These are phyloP conservation scores for Pipistrellus nathusii DNA, from an alignment of 2,797 vertebrate genomes.

Conservation along the genomic window DNA sequence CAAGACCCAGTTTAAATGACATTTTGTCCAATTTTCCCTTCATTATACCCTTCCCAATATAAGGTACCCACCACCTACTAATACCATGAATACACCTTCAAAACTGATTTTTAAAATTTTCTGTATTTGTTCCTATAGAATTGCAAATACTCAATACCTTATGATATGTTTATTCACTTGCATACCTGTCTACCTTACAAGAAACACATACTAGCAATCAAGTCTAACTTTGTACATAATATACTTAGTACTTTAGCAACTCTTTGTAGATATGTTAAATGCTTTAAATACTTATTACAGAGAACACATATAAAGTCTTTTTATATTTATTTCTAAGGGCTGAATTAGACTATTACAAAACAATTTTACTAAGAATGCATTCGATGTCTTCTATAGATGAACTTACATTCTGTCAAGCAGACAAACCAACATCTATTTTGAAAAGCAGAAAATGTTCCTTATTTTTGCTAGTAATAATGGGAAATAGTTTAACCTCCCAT, in stretches of 20 bases:
- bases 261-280: neutral
- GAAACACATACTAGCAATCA: neutral
- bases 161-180: neutral
- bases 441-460: constrained; percentile 1
- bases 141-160: neutral
- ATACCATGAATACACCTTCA: neutral
- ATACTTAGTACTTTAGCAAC: neutral
- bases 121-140: neutral
- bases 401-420: constrained; percentile 7
- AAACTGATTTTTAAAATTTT: neutral
- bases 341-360: neutral
- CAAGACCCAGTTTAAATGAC: neutral
- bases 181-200: neutral
- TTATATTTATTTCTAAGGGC: neutral
- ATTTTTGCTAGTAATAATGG: neutral
- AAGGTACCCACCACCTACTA: neutral
- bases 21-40: neutral
- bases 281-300: neutral
- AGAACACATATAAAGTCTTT: neutral
- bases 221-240: neutral
- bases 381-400: neutral
- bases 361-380: constrained; percentile 1
- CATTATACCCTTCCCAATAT: neutral
- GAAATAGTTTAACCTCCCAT: neutral
- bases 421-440: neutral